Conservation (phyloP, 2,888 invertebrate species). For the Orthonevra nobilis region DNA sequence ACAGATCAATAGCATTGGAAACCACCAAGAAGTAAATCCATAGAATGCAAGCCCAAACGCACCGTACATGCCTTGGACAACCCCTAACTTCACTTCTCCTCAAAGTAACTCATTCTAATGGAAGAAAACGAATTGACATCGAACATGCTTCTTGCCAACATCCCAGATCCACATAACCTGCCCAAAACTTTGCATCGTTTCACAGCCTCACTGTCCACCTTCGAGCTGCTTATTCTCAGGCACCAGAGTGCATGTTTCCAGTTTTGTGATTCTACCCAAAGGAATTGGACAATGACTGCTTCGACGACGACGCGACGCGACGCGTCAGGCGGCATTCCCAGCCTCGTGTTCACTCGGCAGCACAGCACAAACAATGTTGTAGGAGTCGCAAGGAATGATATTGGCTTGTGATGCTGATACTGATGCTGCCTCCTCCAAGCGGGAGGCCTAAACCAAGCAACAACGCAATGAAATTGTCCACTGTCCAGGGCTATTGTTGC, state of each 20-base stretch:
- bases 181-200: background rate
- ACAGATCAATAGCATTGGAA: too few relatives aligned
- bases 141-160: conserved; percentile 57
- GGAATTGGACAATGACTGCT: conserved; percentile 51
- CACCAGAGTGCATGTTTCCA: conserved; percentile 41
- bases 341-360: conserved; percentile 48
- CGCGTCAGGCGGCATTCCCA: conserved; percentile 39
- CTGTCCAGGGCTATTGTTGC: conserved; percentile 56
- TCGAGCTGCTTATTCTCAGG: background rate
- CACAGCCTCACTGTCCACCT: background rate
- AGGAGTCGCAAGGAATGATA: conserved; percentile 43
- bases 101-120: conserved; percentile 14
- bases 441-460: conserved; percentile 28
- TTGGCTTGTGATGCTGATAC: conserved; percentile 19
- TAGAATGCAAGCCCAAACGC: conserved; percentile 10
- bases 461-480: conserved; percentile 49
- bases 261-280: conserved; percentile 52
- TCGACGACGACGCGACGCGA: conserved; percentile 31
- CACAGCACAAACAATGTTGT: conserved; percentile 55
- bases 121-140: conserved; percentile 47
- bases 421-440: conserved; percentile 19
- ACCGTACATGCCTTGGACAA: conserved; percentile 14
- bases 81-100: background rate
- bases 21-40: background rate
- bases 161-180: conserved; percentile 21